A percentile compares a stretch with the other conserved stretches of the same genome.
phyloP scores from a whole-genome alignment of 2,113 vertebrate genomes.

The human region DNA sequence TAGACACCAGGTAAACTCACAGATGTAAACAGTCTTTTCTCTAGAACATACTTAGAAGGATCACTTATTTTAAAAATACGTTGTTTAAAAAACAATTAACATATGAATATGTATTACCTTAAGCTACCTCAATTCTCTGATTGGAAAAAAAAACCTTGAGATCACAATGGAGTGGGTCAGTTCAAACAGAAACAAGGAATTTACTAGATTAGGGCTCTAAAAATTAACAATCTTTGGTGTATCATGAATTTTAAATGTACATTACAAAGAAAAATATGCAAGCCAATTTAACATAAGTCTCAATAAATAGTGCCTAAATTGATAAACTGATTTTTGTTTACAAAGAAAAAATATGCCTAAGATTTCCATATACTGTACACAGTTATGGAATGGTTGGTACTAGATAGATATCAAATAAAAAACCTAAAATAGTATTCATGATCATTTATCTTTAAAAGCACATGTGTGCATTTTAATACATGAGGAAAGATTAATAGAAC shows the following conservation, averaged over 20 bases:
- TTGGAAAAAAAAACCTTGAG: conserved; percentile 56
- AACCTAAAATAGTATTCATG: conserved; percentile 55
- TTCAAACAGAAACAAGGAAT: conserved; percentile 54
- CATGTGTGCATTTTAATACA: conserved; percentile 73
- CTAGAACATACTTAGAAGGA: conserved; percentile 4
- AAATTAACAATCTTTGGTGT: neutral
- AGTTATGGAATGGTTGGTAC: neutral
- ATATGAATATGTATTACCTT: conserved; percentile 43
- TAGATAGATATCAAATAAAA: conserved; percentile 10
- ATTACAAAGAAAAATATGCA: conserved; percentile 16
- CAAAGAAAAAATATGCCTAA: conserved; percentile 22
- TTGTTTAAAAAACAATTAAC: conserved; percentile 56
- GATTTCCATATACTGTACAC: neutral
- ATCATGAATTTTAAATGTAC: conserved; percentile 42
- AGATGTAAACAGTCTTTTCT: conserved; percentile 51
- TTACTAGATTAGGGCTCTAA: neutral
- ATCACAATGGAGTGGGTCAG: conserved; percentile 37
- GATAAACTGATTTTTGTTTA: conserved; percentile 50
- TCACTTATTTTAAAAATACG: neutral
- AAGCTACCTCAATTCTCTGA: neutral
- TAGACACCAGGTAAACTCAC: conserved; percentile 55
- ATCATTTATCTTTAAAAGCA: conserved; percentile 75
- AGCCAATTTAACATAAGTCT: conserved; percentile 5
- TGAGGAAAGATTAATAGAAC: conserved; percentile 77
- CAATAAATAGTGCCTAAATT: conserved; percentile 4